A percentile compares a stretch with the other conserved stretches of the same genome.
phyloP scores from a whole-genome alignment of 2,888 invertebrate species.

The Gerris lacustris region DNA sequence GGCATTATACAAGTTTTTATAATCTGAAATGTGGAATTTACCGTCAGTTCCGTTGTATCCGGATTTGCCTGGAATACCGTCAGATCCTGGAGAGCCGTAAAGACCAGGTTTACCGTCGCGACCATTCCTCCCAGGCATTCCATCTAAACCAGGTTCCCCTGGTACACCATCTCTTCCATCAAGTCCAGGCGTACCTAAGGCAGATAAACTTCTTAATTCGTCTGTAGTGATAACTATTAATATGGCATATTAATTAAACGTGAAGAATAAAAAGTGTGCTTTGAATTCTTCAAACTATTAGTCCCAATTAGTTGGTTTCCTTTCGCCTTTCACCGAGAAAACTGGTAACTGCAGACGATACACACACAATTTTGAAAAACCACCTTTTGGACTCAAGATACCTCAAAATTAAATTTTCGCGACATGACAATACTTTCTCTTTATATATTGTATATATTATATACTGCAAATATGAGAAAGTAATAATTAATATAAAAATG shows the following conservation, averaged over 20 bases:
- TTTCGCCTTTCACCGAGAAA: too few species aligned
- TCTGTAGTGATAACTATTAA: neutral
- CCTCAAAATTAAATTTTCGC: too few species aligned
- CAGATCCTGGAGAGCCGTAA: conserved; percentile 60
- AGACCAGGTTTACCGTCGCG: conserved; percentile 58
- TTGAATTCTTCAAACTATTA: too few species aligned
- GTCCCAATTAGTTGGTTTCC: too few species aligned
- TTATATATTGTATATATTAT: too few species aligned
- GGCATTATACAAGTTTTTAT: too few species aligned
- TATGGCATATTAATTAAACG: neutral
- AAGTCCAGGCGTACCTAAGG: conserved; percentile 52
- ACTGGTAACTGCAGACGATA: too few species aligned
- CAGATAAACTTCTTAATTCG: conserved; percentile 28
- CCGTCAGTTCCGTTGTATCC: conserved; percentile 61
- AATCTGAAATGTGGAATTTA: conserved; percentile 32
- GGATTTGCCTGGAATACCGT: conserved; percentile 54
- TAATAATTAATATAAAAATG: too few species aligned
- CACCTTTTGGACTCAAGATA: too few species aligned
- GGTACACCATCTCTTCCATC: conserved; percentile 83
- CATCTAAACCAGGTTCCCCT: conserved; percentile 80
- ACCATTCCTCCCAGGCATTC: conserved; percentile 73
- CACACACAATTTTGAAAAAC: too few species aligned
- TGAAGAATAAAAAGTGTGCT: neutral
- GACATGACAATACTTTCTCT: too few species aligned
- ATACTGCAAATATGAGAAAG: too few species aligned